Base-by-base conservation (phyloP, 2,113 vertebrate genomes). In the Toxostoma redivivum region DNA sequence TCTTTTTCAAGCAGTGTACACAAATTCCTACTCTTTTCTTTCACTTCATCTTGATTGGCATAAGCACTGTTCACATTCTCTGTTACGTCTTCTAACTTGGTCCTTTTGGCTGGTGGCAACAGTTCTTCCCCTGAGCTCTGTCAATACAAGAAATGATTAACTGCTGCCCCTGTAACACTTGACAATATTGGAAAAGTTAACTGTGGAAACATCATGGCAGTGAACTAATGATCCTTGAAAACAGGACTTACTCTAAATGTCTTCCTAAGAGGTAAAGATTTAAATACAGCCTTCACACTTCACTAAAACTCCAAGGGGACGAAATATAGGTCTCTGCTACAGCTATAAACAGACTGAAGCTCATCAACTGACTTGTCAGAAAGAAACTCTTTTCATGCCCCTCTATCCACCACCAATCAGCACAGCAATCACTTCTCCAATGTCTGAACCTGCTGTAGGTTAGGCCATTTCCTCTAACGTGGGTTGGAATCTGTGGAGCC, bases 41-140 rank as follows among this genome's bases (percentile, higher is more conserved):
- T 95, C 30, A 97, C 93, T 84, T 97, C 95, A 4, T 98, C 97
- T 53, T 97, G 96, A 45, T 96, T 97, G 53, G 97, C 86, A 38
- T 93, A 95, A 76, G 94, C 40, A 7, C 96, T 96, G 40, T 97
- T 92, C 71, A 86, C 60, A 45, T 93, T 96, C 66, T 61, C 76
- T 38, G 67, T 74, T 56, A 74, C 1, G 3, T 97, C 97, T 89
- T 98, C 98, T 95, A 98, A 97, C 96, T 98, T 98, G 92, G 98
- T 98, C 92, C 98, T 98, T 95, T 99, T 99, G 57, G 97, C 98
- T 11, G 97, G 97, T 8, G 98, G 97, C 84, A 98, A 78, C 9
- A 69, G 71, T 47, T 95, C 94, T 81, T 94, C 96, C 84, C 91
- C 93, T 78, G 82, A 40, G 8, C 38, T 84, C 98, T 98, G 66